Percentiles rank a stretch among this genome's conserved stretches.
Evolutionary conservation across 1,140 invertebrate species (phyloP).

Genomic region (Chironomus tepperi): DNA sequence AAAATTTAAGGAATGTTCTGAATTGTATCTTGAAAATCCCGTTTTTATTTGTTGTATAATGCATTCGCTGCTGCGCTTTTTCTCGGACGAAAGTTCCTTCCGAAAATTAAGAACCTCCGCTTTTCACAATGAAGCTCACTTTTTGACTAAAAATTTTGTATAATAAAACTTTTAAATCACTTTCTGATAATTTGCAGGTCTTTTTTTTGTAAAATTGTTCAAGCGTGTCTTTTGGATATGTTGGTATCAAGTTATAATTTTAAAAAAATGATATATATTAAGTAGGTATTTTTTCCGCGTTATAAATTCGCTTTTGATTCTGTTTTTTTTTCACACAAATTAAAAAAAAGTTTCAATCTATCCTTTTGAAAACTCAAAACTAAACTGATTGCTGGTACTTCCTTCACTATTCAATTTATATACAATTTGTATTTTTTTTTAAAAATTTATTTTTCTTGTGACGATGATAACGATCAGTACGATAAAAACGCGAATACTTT

Average conservation of each 20-base stretch:
- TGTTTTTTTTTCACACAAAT: too few species aligned
- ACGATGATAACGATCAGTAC: not conserved
- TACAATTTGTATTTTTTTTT: not conserved
- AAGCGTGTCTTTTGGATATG: not conserved
- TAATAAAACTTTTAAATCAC: not conserved
- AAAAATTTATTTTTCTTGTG: too few species aligned
- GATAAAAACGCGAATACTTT: not conserved
- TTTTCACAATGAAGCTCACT: not conserved
- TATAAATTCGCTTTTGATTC: too few species aligned
- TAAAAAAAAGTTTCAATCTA: not conserved
- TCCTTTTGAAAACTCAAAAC: not conserved
- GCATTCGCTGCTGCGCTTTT: not conserved
- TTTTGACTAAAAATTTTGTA: not conserved
- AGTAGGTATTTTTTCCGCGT: too few species aligned
- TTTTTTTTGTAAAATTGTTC: not conserved
- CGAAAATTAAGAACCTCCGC: not conserved
- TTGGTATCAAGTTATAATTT: not conserved
- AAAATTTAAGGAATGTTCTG: not conserved
- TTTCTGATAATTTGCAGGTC: not conserved
- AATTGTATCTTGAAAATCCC: conserved; percentile 4
- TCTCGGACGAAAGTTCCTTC: not conserved
- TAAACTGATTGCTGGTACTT: not conserved
- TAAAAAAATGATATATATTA: not conserved
- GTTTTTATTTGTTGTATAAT: not conserved
- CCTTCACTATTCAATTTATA: not conserved